A percentile compares a stretch with the other conserved stretches of the same genome.
These are phyloP conservation scores for Neodiprion lecontei DNA, from an alignment of 1,140 invertebrate genomes.

Conservation along the genomic window DNA sequence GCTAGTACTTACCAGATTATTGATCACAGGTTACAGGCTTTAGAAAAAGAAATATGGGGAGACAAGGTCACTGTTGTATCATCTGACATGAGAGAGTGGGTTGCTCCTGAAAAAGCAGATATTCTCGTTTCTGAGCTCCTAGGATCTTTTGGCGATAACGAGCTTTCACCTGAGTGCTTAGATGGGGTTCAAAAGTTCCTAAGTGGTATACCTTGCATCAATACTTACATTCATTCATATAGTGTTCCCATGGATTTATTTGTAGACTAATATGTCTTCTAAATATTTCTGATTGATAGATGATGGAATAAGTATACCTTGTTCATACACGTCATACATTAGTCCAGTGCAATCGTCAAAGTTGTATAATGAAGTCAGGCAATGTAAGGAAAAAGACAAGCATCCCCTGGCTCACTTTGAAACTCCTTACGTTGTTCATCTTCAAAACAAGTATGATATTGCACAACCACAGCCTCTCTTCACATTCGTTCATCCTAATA, in stretches of 20 bases:
- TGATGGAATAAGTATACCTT: constrained; percentile 92
- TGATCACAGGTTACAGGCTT: constrained; percentile 70
- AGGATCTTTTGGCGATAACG: constrained; percentile 98
- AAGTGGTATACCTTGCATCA: constrained; percentile 67
- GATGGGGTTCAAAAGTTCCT: constrained; percentile 92
- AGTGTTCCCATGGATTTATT: constrained; percentile 12
- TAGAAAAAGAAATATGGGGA: constrained; percentile 84
- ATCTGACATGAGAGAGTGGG: constrained; percentile 91
- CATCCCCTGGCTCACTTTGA: constrained; percentile 73
- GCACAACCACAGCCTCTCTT: constrained; percentile 82
- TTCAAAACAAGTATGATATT: constrained; percentile 90
- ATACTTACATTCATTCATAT: constrained; percentile 18
- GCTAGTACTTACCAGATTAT: constrained; percentile 19
- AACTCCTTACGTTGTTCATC: constrained; percentile 90
- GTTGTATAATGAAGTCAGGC: constrained; percentile 75
- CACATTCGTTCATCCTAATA: constrained; percentile 89
- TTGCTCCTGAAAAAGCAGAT: constrained; percentile 85
- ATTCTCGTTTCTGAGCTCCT: constrained; percentile 96
- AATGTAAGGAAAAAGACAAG: constrained; percentile 68
- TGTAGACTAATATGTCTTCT: constrained; percentile 18
- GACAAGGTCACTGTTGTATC: constrained; percentile 78
- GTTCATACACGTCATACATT: constrained; percentile 89
- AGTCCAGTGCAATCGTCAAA: constrained; percentile 84
- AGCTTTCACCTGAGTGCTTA: constrained; percentile 97
- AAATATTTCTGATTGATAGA: constrained; percentile 58